Base-by-base conservation (phyloP, 2,888 invertebrate genomes). In the Kuschelorhynchus macadamiae region DNA sequence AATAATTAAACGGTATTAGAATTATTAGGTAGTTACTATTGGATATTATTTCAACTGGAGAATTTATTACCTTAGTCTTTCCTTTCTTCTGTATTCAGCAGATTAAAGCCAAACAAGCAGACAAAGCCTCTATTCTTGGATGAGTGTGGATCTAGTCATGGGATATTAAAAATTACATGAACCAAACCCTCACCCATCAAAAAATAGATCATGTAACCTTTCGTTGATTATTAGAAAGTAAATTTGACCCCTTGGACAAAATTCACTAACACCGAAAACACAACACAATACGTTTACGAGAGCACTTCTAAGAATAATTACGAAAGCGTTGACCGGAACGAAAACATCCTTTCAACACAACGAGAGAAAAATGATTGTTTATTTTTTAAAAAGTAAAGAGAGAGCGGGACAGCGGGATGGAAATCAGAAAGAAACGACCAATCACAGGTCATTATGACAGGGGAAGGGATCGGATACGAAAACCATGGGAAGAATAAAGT, bases 81-180 rank as follows among this genome's bases (percentile, higher is more conserved):
- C n/a, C n/a, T n/a, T n/a, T n/a, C n/a, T n/a, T n/a, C n/a, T n/a
- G n/a, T n/a, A n/a, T n/a, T n/a, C n/a, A n/a, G n/a, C n/a, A n/a
- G n/a, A n/a, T n/a, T n/a, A n/a, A n/a, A n/a, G n/a, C n/a, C n/a
- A n/a, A n/a, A 53, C 21, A 18, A n/a, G 65, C 5, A 50, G 65
- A 65, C 44, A 57, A 65, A 65, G 65, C 65, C 44, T 64, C 67
- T 72, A 75, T 88, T 89, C 88, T 87, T 90, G 90, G 90, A 90
- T 90, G 90, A 90, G 90, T 90, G 90, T 90, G 90, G 90, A 90
- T 90, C 90, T 90, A 90, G 90, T 90, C 90, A 90, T 90, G 90
- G 25, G 85, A 85, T 85, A 81, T 62, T 70, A 81, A 77, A 79
- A 78, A 76, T 64, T 86, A 90, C 90, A 90, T 90, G 90, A 87